Conservation (phyloP, 2,113 vertebrate species). For the Rhegmatorhina hoffmannsi region DNA sequence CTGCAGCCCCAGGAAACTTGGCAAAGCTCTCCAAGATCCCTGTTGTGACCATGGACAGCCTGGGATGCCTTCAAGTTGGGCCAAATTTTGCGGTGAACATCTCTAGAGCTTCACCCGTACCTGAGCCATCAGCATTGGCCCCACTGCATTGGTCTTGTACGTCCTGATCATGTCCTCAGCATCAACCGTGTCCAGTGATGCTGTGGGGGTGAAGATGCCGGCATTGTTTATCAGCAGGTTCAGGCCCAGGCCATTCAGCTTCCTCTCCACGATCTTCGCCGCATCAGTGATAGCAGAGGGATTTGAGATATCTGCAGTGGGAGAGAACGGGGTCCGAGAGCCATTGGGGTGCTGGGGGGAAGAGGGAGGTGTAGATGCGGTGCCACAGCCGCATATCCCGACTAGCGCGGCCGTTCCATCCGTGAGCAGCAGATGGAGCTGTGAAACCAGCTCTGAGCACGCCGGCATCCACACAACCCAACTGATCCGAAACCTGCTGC, state of each 20-base stretch:
- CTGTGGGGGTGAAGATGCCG: neutral
- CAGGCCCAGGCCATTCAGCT: slow-evolving; percentile 41
- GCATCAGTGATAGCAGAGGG: neutral
- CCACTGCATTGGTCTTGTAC: slow-evolving; percentile 28
- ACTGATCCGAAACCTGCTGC: neutral
- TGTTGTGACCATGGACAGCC: fast-evolving
- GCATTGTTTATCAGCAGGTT: slow-evolving; percentile 70
- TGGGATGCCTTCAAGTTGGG: neutral
- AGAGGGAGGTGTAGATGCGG: neutral
- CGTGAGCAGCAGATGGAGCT: slow-evolving; percentile 24
- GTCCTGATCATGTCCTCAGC: slow-evolving; percentile 37
- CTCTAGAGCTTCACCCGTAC: neutral
- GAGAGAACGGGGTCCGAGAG: neutral
- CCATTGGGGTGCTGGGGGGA: neutral
- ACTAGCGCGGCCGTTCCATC: neutral
- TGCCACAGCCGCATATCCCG: fast-evolving
- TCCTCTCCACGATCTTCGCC: neutral
- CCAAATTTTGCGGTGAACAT: neutral
- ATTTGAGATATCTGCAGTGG: slow-evolving; percentile 33
- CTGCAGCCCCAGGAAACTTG: fast-evolving
- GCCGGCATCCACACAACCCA: neutral
- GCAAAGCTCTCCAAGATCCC: neutral
- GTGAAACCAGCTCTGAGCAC: neutral
- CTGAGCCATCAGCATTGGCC: slow-evolving; percentile 63
- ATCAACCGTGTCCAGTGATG: neutral